Evolutionary conservation across 2,888 invertebrate genomes (phyloP).

Genomic region (Suillia variegata): DNA sequence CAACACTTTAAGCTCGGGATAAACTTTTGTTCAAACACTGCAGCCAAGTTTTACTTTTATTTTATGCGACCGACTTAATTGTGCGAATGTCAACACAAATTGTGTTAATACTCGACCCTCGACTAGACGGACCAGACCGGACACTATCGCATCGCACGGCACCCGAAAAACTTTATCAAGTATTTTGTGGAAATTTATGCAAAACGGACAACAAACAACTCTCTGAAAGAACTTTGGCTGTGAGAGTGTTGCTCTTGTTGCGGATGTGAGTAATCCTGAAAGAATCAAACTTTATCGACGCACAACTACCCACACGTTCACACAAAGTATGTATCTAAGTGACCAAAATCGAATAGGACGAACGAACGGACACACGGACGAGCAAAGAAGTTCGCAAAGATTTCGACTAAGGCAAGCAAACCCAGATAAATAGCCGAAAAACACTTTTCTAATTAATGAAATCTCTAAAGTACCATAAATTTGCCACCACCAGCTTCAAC

Average conservation of each 20-base stretch:
- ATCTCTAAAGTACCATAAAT: constrained; percentile 57
- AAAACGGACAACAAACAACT: constrained; percentile 15
- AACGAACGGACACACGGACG: too few species aligned
- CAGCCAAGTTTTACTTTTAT: constrained; percentile 21
- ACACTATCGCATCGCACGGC: too few species aligned
- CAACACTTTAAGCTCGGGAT: constrained; percentile 19
- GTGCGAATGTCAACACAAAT: constrained; percentile 55
- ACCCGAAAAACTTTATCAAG: neutral
- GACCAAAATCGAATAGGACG: too few species aligned
- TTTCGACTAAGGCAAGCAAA: too few species aligned
- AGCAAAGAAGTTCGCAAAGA: too few species aligned
- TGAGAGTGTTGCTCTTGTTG: too few species aligned
- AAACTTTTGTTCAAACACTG: constrained; percentile 24
- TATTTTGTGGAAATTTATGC: constrained; percentile 22
- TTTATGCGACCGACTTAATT: constrained; percentile 51
- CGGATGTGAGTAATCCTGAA: constrained; percentile 44
- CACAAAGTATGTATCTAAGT: too few species aligned
- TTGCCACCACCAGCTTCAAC: constrained; percentile 37
- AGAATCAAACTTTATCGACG: constrained; percentile 54
- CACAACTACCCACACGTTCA: constrained; percentile 31
- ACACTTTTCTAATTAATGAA: constrained; percentile 59
- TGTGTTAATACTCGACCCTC: neutral
- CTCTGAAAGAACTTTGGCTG: too few species aligned
- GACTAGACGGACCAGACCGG: too few species aligned
- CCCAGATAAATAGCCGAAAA: constrained; percentile 21